Base-by-base conservation (phyloP, 1,140 invertebrate species). In the Ectropis grisescens region DNA sequence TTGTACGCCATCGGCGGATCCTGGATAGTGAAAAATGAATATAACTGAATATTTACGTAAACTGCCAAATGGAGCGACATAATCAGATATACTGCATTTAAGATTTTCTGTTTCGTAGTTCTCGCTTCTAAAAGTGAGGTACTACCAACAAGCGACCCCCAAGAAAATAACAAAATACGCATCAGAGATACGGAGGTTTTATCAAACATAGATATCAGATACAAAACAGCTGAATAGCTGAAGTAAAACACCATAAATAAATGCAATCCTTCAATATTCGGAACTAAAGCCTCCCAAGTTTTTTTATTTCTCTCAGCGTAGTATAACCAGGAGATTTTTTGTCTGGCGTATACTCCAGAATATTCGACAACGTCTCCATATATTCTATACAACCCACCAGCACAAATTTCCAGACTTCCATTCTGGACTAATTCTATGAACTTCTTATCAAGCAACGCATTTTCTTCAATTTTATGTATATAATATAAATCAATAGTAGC, bases 371-470 rank as follows among this genome's bases (percentile, higher is more conserved):
- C 6, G 15, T 72, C 47, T 1, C 56, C 60, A 27, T 71, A 72
- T 3, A 67, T 47, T 33, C 61, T 60, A 13, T 74, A 80, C 1
- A 71, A 42, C 1, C 75, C 75, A 2, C 75, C 75, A 11, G 58
- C 67, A 33, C 50, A 60, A 0, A 52, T 40, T 12, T 80, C 75
- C n/a, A 80, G 32, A 9, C 46, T 61, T 2, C 56, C 66, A 23
- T 75, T 68, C 1, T 48, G 2, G 2, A 80, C 12, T 11, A 49
- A 60, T 14, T 51, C 25, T 8, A 71, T 6, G 36, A 49, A 68
- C 3, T 64, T 45, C 6, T 9, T 13, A 22, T 58, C 22, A 9
- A 33, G 22, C 23, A 33, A 54, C 6, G 58, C 39, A 39, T 53
- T 64, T 40, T 66, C 51, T 47, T 62, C 51, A 2, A 44, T 43